A percentile compares a stretch with the other conserved stretches of the same genome.
Evolutionary conservation across 2,113 vertebrate species (phyloP).

Genomic region (Stegostoma tigrinum): DNA sequence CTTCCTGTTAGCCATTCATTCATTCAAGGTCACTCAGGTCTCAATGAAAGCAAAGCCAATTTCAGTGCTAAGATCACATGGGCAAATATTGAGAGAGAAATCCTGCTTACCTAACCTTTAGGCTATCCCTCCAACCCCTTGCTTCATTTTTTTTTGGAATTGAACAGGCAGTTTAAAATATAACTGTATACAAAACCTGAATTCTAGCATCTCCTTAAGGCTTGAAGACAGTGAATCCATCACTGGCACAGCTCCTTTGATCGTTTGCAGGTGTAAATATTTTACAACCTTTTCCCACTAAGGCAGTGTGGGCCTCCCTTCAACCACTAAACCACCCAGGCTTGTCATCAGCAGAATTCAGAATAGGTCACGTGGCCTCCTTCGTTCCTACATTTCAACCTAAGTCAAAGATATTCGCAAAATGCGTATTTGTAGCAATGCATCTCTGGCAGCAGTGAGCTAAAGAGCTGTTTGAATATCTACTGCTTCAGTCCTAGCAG

Average conservation of each 20-base stretch:
- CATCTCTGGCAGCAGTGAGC: slow-evolving; percentile 83
- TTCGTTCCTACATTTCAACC: background rate
- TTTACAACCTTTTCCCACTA: background rate
- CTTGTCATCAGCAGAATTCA: background rate
- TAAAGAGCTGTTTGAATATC: slow-evolving; percentile 74
- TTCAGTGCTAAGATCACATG: no score
- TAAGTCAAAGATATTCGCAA: background rate
- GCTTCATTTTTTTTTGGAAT: no score
- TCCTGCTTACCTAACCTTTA: no score
- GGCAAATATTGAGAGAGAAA: no score
- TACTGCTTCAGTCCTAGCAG: slow-evolving; percentile 66
- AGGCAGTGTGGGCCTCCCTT: background rate
- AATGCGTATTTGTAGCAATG: slow-evolving; percentile 40
- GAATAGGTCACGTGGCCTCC: background rate
- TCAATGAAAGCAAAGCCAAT: no score
- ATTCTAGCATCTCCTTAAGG: no score
- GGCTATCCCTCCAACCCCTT: no score
- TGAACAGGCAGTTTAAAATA: no score
- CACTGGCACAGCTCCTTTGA: background rate
- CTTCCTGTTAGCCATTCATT: no score
- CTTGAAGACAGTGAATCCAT: background rate
- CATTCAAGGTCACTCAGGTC: no score
- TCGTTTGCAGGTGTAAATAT: background rate
- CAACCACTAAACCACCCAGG: background rate
- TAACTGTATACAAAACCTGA: no score